phyloP scores from a whole-genome alignment of 2,113 vertebrate species.

The Alaudala cheleensis region DNA sequence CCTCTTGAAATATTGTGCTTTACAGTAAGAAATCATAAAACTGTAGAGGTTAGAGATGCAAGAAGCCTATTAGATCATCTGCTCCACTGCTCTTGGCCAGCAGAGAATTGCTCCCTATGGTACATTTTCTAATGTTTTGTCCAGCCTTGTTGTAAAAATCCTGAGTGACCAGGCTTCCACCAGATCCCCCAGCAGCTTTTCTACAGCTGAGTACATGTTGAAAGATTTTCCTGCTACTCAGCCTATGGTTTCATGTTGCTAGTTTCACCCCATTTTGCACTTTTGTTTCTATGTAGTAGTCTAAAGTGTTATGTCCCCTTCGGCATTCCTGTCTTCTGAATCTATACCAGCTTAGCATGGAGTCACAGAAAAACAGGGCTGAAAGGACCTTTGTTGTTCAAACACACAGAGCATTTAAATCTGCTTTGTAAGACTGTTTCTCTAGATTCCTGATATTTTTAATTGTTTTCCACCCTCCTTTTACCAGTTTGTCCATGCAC shows the following conservation, averaged over 20 bases:
- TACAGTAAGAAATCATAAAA: background rate
- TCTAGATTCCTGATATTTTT: background rate
- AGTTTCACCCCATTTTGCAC: slow-evolving; percentile 10
- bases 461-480: background rate
- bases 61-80: slow-evolving; percentile 47
- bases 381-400: background rate
- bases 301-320: slow-evolving; percentile 6
- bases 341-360: background rate
- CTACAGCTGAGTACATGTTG: background rate
- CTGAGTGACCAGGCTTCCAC: slow-evolving; percentile 28
- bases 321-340: background rate
- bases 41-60: slow-evolving; percentile 23
- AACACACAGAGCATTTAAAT: background rate
- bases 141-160: slow-evolving; percentile 33
- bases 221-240: slow-evolving; percentile 6
- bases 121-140: slow-evolving; percentile 48
- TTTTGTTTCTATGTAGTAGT: background rate
- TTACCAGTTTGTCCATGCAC: background rate
- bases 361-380: background rate
- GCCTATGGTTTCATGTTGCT: background rate
- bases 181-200: background rate
- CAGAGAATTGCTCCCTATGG: background rate
- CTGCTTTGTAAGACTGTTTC: background rate
- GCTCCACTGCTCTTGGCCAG: background rate
- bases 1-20: background rate